Conservation (phyloP, 2,113 vertebrate species). For the Etheostoma cragini region DNA sequence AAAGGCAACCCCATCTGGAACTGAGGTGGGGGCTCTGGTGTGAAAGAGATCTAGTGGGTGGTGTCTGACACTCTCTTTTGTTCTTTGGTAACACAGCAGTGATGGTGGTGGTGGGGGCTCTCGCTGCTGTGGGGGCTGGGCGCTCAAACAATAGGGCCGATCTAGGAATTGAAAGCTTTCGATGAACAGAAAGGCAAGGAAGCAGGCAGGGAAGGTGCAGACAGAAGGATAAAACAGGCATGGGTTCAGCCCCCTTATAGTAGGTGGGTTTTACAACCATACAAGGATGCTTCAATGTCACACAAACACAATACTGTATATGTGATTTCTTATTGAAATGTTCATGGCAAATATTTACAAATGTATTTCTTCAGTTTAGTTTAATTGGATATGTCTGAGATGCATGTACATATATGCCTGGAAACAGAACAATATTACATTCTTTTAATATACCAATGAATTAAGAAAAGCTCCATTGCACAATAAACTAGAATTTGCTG, state of each 20-base stretch:
- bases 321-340: conserved; percentile 30
- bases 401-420: neutral
- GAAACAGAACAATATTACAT: conserved; percentile 1
- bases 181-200: conserved; percentile 76
- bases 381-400: neutral
- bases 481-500: conserved; percentile 38
- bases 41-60: conserved; percentile 88
- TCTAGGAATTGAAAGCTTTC: conserved; percentile 84
- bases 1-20: conserved; percentile 86
- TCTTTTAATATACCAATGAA: conserved; percentile 27
- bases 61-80: conserved; percentile 89
- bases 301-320: conserved; percentile 36
- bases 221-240: conserved; percentile 65
- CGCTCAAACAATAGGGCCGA: conserved; percentile 84
- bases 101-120: conserved; percentile 71
- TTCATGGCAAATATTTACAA: conserved; percentile 3
- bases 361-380: conserved; percentile 1
- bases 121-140: conserved; percentile 82
- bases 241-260: conserved; percentile 61
- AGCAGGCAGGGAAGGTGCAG: conserved; percentile 72
- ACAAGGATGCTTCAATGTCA: conserved; percentile 72
- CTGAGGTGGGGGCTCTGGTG: conserved; percentile 84
- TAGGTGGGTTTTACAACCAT: conserved; percentile 44
- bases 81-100: conserved; percentile 86
- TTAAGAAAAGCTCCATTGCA: conserved; percentile 25